phyloP scores from a whole-genome alignment of 2,113 vertebrate species.

The Typhlomys cinereus region DNA sequence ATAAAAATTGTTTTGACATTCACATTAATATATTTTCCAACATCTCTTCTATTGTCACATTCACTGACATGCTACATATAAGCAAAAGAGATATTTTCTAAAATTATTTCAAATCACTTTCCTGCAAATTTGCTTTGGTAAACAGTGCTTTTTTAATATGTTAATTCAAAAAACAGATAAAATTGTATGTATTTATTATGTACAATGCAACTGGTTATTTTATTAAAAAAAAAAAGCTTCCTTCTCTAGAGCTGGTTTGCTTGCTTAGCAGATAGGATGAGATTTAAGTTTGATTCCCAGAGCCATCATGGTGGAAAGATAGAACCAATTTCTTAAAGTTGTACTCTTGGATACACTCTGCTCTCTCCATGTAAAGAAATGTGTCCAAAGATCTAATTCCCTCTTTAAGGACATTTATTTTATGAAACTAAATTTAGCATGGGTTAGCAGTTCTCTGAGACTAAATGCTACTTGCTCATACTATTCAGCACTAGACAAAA shows the following conservation, averaged over 20 bases:
- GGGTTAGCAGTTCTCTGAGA: neutral
- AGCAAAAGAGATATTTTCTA: slow-evolving; percentile 35
- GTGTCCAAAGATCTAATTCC: neutral
- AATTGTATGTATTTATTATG: neutral
- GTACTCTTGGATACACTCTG: too few species aligned
- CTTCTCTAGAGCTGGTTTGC: too few species aligned
- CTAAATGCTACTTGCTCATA: neutral
- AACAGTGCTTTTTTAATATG: neutral
- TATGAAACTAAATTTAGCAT: neutral
- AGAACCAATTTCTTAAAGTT: too few species aligned
- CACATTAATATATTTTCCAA: slow-evolving; percentile 68
- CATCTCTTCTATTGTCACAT: slow-evolving; percentile 63
- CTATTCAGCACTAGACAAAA: neutral
- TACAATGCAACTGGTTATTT: neutral
- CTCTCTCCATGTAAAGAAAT: neutral
- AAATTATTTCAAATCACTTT: slow-evolving; percentile 59
- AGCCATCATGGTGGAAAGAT: too few species aligned
- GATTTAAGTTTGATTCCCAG: too few species aligned
- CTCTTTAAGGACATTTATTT: neutral
- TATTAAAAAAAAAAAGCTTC: slow-evolving; percentile 29
- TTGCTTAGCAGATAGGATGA: too few species aligned
- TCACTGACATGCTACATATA: slow-evolving; percentile 34
- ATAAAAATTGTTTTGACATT: slow-evolving; percentile 67
- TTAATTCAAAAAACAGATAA: neutral
- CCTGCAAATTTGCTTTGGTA: slow-evolving; percentile 30